Evolutionary conservation across 2,888 invertebrate genomes (phyloP).

Genomic region (Panopea generosa): DNA sequence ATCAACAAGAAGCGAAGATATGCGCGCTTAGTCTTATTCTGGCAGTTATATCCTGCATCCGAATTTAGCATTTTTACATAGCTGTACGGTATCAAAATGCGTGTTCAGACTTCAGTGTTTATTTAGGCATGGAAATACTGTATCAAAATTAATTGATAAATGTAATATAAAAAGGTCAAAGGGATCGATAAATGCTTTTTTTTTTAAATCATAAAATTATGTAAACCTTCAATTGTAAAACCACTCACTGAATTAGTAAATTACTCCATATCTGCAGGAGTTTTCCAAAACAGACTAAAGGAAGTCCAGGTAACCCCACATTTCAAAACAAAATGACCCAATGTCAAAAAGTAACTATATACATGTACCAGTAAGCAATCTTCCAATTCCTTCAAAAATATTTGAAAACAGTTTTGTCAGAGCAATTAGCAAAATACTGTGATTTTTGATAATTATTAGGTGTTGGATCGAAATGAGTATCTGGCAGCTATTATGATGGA

Average conservation of each 20-base stretch:
- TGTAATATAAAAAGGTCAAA: background rate
- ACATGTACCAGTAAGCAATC: slow-evolving; percentile 9
- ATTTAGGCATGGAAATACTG: background rate
- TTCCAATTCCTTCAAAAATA: slow-evolving; percentile 6
- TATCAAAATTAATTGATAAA: background rate
- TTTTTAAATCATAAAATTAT: background rate
- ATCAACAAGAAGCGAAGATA: too few relatives aligned
- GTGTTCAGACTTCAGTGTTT: too few relatives aligned
- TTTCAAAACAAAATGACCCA: slow-evolving; percentile 4
- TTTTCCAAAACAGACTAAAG: slow-evolving; percentile 15
- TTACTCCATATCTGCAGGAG: background rate
- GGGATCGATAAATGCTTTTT: background rate
- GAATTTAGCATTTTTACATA: too few relatives aligned
- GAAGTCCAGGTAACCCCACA: slow-evolving; percentile 14
- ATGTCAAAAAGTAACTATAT: slow-evolving; percentile 6
- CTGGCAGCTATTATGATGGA: too few relatives aligned
- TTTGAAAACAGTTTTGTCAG: slow-evolving; percentile 14
- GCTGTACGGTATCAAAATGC: too few relatives aligned
- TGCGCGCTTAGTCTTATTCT: too few relatives aligned
- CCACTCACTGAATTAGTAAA: slow-evolving; percentile 3
- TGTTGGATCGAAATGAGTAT: background rate
- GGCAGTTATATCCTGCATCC: too few relatives aligned
- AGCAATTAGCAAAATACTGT: background rate
- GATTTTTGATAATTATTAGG: slow-evolving; percentile 3
- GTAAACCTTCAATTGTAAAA: background rate